These are phyloP conservation scores for Talpa occidentalis DNA, from an alignment of 2,113 vertebrate species.

Conservation along the genomic window DNA sequence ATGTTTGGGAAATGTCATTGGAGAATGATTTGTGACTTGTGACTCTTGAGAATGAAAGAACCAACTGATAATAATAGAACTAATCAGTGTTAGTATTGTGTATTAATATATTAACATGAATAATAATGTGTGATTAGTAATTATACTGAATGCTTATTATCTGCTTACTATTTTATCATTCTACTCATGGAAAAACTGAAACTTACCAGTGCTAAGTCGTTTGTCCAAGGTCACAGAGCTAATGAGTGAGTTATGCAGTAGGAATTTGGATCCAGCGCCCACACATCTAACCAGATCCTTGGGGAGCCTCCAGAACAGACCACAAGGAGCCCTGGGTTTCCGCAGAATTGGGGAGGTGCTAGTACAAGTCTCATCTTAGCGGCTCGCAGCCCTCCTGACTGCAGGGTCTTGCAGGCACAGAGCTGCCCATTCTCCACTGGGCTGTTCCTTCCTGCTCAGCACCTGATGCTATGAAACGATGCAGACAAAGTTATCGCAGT, in stretches of 20 bases:
- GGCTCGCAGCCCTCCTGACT: background rate
- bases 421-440: background rate
- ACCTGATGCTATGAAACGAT: background rate
- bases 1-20: background rate
- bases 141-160: background rate
- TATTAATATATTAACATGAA: background rate
- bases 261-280: background rate
- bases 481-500: background rate
- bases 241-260: background rate
- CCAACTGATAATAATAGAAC: background rate
- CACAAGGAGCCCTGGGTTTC: background rate
- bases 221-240: background rate
- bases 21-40: background rate
- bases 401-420: background rate
- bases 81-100: background rate
- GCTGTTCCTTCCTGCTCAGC: background rate
- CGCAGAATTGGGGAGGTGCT: background rate
- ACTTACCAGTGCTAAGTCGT: background rate
- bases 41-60: background rate
- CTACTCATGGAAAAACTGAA: background rate
- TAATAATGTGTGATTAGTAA: background rate
- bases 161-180: background rate
- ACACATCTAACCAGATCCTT: background rate
- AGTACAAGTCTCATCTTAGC: accelerated
- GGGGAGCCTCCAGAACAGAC: background rate